These are phyloP conservation scores for Schlechtendalia chinensis DNA, from an alignment of 1,140 invertebrate species.

Conservation along the genomic window DNA sequence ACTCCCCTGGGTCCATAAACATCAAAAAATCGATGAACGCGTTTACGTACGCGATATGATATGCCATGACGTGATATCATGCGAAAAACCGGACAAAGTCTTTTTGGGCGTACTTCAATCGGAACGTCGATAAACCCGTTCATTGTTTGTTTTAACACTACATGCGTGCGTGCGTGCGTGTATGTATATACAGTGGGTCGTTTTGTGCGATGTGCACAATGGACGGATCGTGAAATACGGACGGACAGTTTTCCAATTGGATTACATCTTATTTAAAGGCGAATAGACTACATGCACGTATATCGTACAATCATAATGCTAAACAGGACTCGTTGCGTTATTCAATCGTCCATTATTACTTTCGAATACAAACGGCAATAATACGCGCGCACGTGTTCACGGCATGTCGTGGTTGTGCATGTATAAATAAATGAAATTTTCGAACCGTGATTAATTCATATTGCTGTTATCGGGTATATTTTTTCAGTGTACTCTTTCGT, in stretches of 20 bases:
- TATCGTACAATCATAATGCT: neutral
- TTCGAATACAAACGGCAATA: neutral
- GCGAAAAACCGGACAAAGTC: neutral
- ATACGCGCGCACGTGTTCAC: no score
- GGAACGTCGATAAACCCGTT: constrained; percentile 33
- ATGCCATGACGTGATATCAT: no score
- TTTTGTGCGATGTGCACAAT: constrained; percentile 4
- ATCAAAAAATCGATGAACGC: no score
- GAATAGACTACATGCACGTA: neutral
- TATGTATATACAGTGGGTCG: neutral
- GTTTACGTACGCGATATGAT: no score
- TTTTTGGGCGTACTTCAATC: constrained; percentile 17
- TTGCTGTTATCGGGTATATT: no score
- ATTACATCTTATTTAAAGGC: constrained; percentile 18
- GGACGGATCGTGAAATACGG: neutral
- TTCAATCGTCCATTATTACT: neutral
- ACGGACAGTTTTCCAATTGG: constrained; percentile 44
- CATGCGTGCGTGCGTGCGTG: neutral
- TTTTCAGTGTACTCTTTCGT: no score
- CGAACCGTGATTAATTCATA: no score
- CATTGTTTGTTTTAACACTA: constrained; percentile 35
- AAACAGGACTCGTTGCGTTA: no score
- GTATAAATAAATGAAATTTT: no score
- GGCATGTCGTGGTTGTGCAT: no score
- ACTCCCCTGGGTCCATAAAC: no score